Evolutionary conservation across 2,888 invertebrate genomes (phyloP).

Genomic region (Germaria angustata): DNA sequence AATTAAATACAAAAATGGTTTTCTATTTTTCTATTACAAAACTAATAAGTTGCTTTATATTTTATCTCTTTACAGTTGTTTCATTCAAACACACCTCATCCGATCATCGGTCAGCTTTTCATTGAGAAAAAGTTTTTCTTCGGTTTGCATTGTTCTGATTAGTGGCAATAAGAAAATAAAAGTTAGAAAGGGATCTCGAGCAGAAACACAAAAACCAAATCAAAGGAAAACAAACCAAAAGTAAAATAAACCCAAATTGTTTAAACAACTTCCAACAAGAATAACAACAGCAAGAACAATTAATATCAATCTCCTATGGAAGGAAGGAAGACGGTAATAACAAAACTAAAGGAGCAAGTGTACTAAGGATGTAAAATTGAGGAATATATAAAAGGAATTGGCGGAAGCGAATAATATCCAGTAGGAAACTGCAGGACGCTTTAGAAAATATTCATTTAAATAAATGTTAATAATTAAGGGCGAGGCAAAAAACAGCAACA

Average conservation of each 20-base stretch:
- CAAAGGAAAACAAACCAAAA: neutral
- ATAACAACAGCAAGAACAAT: neutral
- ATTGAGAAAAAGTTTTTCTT: too few relatives aligned
- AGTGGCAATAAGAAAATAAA: neutral
- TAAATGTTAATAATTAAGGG: conserved; percentile 51
- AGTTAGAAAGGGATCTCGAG: conserved; percentile 12
- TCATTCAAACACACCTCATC: neutral
- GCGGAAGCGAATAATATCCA: neutral
- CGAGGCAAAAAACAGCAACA: conserved; percentile 7
- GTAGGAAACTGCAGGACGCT: neutral
- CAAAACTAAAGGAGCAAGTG: neutral
- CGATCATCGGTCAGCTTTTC: neutral
- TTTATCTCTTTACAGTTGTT: conserved; percentile 26
- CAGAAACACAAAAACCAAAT: conserved; percentile 15
- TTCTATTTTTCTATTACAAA: too few relatives aligned
- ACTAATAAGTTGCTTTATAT: too few relatives aligned
- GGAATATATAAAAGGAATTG: conserved; percentile 2
- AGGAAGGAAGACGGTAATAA: neutral
- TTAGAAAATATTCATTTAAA: conserved; percentile 18
- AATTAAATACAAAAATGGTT: too few relatives aligned
- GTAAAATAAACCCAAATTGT: neutral
- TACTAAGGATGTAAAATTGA: neutral
- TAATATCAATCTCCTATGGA: neutral
- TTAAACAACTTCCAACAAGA: neutral
- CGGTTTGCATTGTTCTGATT: neutral